These are phyloP conservation scores for Equus przewalskii DNA, from an alignment of 2,113 vertebrate species.

Conservation along the genomic window DNA sequence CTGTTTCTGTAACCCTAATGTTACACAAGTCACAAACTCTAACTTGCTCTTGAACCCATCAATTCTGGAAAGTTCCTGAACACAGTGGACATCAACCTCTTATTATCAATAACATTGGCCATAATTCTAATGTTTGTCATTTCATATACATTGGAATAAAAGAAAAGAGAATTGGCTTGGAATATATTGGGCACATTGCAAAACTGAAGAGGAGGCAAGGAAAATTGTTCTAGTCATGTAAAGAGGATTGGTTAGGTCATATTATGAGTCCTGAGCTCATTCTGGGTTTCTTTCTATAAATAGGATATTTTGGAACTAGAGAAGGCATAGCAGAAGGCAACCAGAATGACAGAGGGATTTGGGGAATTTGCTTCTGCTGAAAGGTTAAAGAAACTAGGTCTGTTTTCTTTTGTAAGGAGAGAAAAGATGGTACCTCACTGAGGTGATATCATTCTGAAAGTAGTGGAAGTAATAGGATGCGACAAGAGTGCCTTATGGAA, in stretches of 20 bases:
- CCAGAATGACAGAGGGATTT: conserved; percentile 86
- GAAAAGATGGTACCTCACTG: conserved; percentile 74
- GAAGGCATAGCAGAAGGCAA: conserved; percentile 85
- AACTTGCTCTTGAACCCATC: not conserved
- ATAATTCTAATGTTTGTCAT: conserved; percentile 38
- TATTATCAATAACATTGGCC: not conserved
- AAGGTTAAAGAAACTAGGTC: conserved; percentile 86
- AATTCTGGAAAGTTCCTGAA: conserved; percentile 47
- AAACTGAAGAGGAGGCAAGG: conserved; percentile 59
- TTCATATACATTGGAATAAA: not conserved
- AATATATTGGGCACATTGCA: conserved; percentile 30
- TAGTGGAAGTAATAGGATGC: conserved; percentile 77
- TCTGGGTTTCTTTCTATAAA: conserved; percentile 83
- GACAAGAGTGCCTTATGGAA: conserved; percentile 78
- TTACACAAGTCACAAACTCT: not conserved
- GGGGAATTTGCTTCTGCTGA: conserved; percentile 84
- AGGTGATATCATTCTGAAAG: conserved; percentile 76
- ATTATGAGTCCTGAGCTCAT: conserved; percentile 84
- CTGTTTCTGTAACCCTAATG: not conserved
- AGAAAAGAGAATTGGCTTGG: conserved; percentile 37
- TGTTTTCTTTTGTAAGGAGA: conserved; percentile 82
- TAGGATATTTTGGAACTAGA: conserved; percentile 84
- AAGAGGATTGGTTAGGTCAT: conserved; percentile 82
- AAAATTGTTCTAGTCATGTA: conserved; percentile 81
- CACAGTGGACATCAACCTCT: not conserved